These are phyloP conservation scores for Morpho deidamia DNA, from an alignment of 2,888 invertebrate species.

Conservation along the genomic window DNA sequence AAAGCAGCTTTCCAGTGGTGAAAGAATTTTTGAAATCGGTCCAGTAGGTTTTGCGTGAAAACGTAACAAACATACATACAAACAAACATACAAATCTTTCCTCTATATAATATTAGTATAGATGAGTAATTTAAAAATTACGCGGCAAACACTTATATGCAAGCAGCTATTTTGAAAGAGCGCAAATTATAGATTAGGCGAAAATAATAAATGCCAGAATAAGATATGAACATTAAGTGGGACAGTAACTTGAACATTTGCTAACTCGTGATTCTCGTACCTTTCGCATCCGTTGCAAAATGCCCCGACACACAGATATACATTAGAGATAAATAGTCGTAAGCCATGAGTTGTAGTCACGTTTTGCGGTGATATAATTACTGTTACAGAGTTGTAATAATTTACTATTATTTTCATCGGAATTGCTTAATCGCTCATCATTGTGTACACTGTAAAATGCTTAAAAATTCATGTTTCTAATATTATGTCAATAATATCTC, in stretches of 20 bases:
- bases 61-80: too few relatives aligned
- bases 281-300: slow-evolving; percentile 13
- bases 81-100: too few relatives aligned
- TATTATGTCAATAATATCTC: too few relatives aligned
- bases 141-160: neutral
- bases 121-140: too few relatives aligned
- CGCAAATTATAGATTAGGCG: neutral
- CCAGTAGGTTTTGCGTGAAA: too few relatives aligned
- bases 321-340: slow-evolving; percentile 7
- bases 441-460: too few relatives aligned
- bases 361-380: slow-evolving; percentile 7
- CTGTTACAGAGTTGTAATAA: neutral
- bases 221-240: neutral
- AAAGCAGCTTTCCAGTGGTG: too few relatives aligned
- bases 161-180: neutral
- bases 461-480: too few relatives aligned
- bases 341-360: slow-evolving; percentile 6
- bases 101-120: too few relatives aligned
- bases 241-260: slow-evolving; percentile 8
- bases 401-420: too few relatives aligned
- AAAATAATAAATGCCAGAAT: slow-evolving; percentile 1
- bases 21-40: too few relatives aligned
- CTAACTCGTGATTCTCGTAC: slow-evolving; percentile 14
- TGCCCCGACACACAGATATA: neutral
- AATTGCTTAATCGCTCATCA: too few relatives aligned